Percentiles rank a stretch among this genome's conserved stretches.
phyloP scores from a whole-genome alignment of 2,888 invertebrate genomes.

The Dorcus hopei region DNA sequence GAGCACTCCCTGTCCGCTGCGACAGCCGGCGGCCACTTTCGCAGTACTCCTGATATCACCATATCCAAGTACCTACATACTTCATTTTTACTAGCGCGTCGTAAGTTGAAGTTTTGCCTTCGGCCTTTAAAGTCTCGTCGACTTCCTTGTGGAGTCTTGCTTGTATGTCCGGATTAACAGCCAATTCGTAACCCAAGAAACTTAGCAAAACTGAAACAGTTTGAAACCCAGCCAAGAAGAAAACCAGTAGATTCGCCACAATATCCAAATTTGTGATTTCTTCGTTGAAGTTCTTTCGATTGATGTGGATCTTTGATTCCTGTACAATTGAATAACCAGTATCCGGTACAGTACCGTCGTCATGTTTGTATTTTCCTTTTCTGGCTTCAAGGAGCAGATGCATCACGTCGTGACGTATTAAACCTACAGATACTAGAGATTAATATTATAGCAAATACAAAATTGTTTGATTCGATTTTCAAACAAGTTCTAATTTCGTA shows the following conservation, averaged over 20 bases:
- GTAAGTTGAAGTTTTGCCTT: conserved; percentile 49
- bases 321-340: conserved; percentile 18
- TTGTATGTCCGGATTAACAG: conserved; percentile 58
- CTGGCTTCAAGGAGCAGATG: conserved; percentile 54
- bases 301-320: conserved; percentile 3
- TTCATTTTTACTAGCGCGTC: conserved; percentile 55
- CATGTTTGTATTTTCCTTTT: conserved; percentile 31
- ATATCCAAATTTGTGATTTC: conserved; percentile 50
- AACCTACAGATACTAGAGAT: no score
- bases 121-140: conserved; percentile 24
- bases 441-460: no score
- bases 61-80: conserved; percentile 63
- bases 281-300: conserved; percentile 1
- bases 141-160: conserved; percentile 52
- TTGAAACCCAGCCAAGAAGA: conserved; percentile 54
- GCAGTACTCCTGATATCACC: conserved; percentile 51
- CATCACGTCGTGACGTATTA: conserved; percentile 46
- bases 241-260: conserved; percentile 54
- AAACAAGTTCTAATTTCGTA: no score
- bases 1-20: conserved; percentile 28
- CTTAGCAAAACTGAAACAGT: conserved; percentile 48
- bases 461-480: no score
- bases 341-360: conserved; percentile 19
- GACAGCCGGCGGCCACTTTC: conserved; percentile 33
- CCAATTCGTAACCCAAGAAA: conserved; percentile 56